phyloP scores from a whole-genome alignment of 2,113 vertebrate species.

The Aythya baeri region DNA sequence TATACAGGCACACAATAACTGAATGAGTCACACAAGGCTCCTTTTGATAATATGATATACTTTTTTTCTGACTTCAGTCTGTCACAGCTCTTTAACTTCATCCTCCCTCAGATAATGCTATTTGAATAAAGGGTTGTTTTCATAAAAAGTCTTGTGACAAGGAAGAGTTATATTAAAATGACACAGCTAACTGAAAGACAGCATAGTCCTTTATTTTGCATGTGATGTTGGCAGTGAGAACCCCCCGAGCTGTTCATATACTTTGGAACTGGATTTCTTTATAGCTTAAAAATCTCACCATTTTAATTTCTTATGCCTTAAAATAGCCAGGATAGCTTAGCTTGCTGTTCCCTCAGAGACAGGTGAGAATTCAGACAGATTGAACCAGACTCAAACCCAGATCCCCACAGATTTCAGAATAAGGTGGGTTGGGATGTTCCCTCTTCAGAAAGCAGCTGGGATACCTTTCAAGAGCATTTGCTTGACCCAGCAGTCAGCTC shows the following conservation, averaged over 20 bases:
- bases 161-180: constrained; percentile 14
- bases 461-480: not conserved
- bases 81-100: constrained; percentile 44
- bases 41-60: not conserved
- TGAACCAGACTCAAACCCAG: not conserved
- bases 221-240: not conserved
- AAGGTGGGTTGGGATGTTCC: not conserved
- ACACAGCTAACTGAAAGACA: not conserved
- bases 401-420: not conserved
- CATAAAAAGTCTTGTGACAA: constrained; percentile 26
- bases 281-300: not conserved
- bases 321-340: not conserved
- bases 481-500: not conserved
- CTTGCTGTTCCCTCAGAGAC: not conserved
- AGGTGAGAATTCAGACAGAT: not conserved
- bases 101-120: constrained; percentile 46
- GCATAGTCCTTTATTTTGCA: not conserved
- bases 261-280: not conserved
- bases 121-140: constrained; percentile 47
- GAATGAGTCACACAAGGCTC: constrained; percentile 15
- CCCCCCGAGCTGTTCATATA: not conserved
- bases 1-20: constrained; percentile 1
- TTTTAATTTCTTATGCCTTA: not conserved
- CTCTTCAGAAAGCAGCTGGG: not conserved
- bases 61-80: not conserved